Evolutionary conservation across 2,113 vertebrate species (phyloP), one percentile per base, ranked within the genome.

Genomic region (Arizona elegans): DNA sequence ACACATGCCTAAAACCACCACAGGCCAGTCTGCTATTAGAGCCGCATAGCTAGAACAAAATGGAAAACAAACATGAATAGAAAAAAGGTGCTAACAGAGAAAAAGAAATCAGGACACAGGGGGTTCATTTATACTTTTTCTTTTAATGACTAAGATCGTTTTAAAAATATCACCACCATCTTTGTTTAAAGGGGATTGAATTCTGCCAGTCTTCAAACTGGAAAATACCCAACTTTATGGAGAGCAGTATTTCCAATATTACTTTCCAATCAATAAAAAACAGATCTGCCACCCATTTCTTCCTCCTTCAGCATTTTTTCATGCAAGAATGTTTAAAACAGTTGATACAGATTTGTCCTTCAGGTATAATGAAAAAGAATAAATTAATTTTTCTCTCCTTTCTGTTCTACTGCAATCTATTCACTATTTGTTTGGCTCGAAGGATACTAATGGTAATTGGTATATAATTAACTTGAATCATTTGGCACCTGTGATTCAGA

Each of bases 21-120:
- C 99, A 0, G 99, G 99, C 99, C 99, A 99, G 97, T 99, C 99
- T 0, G 99, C 99, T 87, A 99, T 99, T 90, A 99, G 98, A 33
- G 99, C 99, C 0, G 99, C 98, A 2, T 99, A 99, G 94, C 99
- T 99, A 86, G 0, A 59, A 6, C 11, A 26, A 94, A 92, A 94
- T 93, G 88, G 95, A 93, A 93, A 90, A 92, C 3, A 88, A 9
- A 59, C 8, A 21, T 86, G 33, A 92, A 33, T 24, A 91, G 19
- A 91, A 38, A 92, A 38, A 52, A 33, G 88, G 13, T 86, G 47
- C 26, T 0, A 47, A n/a, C 50, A 92, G 29, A 92, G 88, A 90
- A 92, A 62, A 1, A 0, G 7, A 56, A 92, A 5, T 8, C 26
- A 33, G 0, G 47, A 26, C 86, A 8, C 81, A 53, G 19, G 86